Percentiles rank a stretch among this genome's conserved stretches.
Evolutionary conservation across 2,113 vertebrate species (phyloP).

Genomic region (Lontra canadensis): DNA sequence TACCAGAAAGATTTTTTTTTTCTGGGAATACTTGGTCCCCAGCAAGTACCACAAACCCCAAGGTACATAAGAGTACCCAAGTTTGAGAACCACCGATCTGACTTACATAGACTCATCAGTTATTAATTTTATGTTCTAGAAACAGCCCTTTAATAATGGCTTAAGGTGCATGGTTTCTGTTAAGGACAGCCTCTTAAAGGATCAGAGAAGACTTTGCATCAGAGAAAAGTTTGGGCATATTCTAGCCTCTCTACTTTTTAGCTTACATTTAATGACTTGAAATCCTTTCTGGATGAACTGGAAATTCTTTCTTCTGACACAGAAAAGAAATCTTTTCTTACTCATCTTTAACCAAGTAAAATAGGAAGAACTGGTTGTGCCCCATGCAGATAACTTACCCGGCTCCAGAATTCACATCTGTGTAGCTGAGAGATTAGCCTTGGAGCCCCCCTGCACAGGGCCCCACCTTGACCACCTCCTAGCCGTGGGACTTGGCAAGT

Average conservation of each 20-base stretch:
- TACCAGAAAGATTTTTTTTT: not conserved
- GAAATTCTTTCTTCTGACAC: not conserved
- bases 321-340: not conserved
- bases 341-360: not conserved
- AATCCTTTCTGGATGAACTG: conserved; percentile 12
- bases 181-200: not conserved
- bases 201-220: not conserved
- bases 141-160: not conserved
- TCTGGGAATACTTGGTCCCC: not conserved
- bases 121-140: not conserved
- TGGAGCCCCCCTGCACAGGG: not conserved
- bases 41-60: not conserved
- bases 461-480: not conserved
- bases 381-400: not conserved
- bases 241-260: not conserved
- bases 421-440: not conserved
- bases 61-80: not conserved
- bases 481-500: not conserved
- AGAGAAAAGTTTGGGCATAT: not conserved
- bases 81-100: not conserved
- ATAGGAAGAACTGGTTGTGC: not conserved
- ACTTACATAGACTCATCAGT: not conserved
- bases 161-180: not conserved
- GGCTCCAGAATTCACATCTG: not conserved
- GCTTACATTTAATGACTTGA: not conserved